A percentile compares a stretch with the other conserved stretches of the same genome.
Evolutionary conservation across 2,797 vertebrate species (phyloP).

Genomic region (Pantherophis alleghaniensis): DNA sequence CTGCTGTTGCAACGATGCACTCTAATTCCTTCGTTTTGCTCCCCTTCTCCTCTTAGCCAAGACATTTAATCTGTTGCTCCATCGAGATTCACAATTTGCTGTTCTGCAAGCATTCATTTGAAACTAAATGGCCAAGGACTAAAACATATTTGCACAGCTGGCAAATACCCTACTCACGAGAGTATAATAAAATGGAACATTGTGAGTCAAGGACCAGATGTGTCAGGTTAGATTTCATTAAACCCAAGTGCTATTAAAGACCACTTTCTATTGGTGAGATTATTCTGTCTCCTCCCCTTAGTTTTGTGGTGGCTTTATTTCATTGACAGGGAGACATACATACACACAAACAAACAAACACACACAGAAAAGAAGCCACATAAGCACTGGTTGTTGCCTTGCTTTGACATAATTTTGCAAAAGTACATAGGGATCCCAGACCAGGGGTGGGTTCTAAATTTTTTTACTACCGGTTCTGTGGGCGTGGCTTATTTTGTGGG

Average conservation of each 20-base stretch:
- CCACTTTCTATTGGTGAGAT: not conserved
- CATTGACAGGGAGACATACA: not conserved
- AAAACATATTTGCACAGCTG: constrained; percentile 21
- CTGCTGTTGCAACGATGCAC: not conserved
- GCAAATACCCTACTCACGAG: not conserved
- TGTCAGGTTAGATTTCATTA: not conserved
- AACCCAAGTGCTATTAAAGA: not conserved
- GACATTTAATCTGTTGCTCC: constrained; percentile 19
- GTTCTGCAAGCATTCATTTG: constrained; percentile 25
- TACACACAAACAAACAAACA: not conserved
- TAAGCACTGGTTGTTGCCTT: not conserved
- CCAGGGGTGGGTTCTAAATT: too few relatives aligned
- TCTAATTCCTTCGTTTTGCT: constrained; percentile 19
- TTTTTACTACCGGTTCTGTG: too few relatives aligned
- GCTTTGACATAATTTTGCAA: not conserved
- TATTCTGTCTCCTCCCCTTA: not conserved
- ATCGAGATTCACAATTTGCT: constrained; percentile 20
- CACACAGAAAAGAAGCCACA: not conserved
- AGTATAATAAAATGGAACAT: constrained; percentile 17
- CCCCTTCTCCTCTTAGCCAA: not conserved
- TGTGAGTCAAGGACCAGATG: not conserved
- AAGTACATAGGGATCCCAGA: not conserved
- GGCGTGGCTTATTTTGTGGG: too few relatives aligned
- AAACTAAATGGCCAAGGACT: constrained; percentile 31
- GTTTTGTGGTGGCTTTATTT: not conserved